These are phyloP conservation scores for Tigriopus californicus DNA, from an alignment of 2,888 invertebrate genomes.

Conservation along the genomic window DNA sequence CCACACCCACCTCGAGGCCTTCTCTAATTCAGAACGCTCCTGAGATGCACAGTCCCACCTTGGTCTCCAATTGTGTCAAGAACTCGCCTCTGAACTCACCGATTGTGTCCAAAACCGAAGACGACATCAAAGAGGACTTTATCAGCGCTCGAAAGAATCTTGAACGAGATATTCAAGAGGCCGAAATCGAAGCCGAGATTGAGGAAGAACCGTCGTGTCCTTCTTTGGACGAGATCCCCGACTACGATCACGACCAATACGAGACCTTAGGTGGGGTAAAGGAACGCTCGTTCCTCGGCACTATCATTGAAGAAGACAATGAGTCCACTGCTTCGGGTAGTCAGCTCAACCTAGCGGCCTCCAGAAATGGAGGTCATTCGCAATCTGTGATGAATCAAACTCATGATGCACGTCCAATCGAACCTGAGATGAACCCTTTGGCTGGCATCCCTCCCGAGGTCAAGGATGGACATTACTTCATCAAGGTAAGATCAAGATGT, in stretches of 20 bases:
- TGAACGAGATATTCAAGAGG: not conserved
- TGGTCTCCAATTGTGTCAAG: not conserved
- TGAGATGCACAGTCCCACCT: not conserved
- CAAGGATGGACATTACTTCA: slow-evolving; percentile 15
- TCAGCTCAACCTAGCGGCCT: not conserved
- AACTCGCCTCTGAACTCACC: not conserved
- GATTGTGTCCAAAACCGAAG: not conserved
- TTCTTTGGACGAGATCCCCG: not conserved
- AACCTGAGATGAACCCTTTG: too few species aligned
- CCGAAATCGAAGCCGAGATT: not conserved
- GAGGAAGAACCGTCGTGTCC: not conserved
- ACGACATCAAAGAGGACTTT: too few species aligned
- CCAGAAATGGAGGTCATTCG: not conserved
- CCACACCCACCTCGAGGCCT: not conserved
- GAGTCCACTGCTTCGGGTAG: slow-evolving; percentile 12
- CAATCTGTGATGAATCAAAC: not conserved
- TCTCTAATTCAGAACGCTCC: not conserved
- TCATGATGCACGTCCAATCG: too few species aligned
- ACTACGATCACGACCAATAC: slow-evolving; percentile 1
- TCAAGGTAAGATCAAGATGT: slow-evolving; percentile 13
- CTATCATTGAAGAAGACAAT: slow-evolving; percentile 14
- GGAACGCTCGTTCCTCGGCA: slow-evolving; percentile 6
- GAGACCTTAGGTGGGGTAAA: not conserved
- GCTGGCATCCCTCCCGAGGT: not conserved
- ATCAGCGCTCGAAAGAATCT: too few species aligned